Evolutionary conservation across 2,888 invertebrate genomes (phyloP), one percentile per base, ranked within the genome.

Genomic region (Dasypolia templi): DNA sequence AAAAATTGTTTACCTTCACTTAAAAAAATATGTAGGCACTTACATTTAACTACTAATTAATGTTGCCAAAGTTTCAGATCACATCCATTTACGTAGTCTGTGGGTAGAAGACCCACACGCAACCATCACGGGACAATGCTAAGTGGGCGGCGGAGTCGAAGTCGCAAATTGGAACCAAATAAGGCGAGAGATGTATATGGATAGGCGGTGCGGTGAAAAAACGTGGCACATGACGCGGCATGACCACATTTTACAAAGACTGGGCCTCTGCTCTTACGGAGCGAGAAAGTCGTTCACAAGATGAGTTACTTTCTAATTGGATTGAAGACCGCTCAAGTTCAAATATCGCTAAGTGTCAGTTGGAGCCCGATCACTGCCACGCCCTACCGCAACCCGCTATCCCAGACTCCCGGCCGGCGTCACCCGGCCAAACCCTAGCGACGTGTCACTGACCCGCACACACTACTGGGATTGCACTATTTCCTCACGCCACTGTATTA

Each of bases 381-480:
- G 95, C 96, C 96, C 96, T 95, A 95, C 95, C 95, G 93, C 95
- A 95, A 95, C 95, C 94, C 93, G 93, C 93, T 88, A 88, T 91
- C 92, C 93, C 91, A 89, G 89, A 90, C 88, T 90, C 91, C 92
- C 89, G 88, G 89, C 86, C 87, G 87, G 89, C 91, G 51, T 51
- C 64, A 88, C 82, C 88, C 90, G 88, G 84, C 88, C 89, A 90
- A 92, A 90, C 90, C 91, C 90, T 91, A 89, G 80, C 84, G 71
- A 88, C 90, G 89, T 94, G 95, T 95, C 95, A 95, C 95, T 95
- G 94, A 94, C 93, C 87, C 95, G 93, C 94, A 93, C 93, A 90
- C 94, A 94, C 92, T 90, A 84, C 88, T 89, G 86, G 79, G 87
- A 91, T 91, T 88, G 87, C 94, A 94, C 92, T 87, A 89, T 88